Evolutionary conservation across 2,113 vertebrate genomes (phyloP).

Genomic region (Spea multiplicata): DNA sequence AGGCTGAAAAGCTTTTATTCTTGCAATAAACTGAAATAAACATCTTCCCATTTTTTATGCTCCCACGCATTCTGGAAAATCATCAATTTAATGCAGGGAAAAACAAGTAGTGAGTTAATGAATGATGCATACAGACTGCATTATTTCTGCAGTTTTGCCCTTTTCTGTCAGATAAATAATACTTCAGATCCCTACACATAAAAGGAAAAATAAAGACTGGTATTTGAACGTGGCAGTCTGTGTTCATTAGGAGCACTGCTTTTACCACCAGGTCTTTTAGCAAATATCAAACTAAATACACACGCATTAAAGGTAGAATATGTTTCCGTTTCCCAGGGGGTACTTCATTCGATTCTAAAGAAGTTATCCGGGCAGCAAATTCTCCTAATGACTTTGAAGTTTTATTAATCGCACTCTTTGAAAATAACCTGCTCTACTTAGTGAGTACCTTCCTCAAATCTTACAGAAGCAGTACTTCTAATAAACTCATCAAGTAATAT

Average conservation of each 20-base stretch:
- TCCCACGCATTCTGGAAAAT: slow-evolving; percentile 25
- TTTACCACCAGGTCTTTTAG: neutral
- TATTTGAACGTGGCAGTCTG: slow-evolving; percentile 13
- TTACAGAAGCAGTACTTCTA: neutral
- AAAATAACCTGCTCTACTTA: too few species aligned
- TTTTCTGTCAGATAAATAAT: slow-evolving; percentile 38
- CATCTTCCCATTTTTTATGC: slow-evolving; percentile 22
- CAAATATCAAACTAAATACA: neutral
- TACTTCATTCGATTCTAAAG: neutral
- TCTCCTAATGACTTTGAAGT: neutral
- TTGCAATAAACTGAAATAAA: slow-evolving; percentile 32
- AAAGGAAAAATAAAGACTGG: slow-evolving; percentile 24
- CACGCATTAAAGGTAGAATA: neutral
- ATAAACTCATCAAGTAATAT: too few species aligned
- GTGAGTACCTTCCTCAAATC: neutral
- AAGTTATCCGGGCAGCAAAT: neutral
- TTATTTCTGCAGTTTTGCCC: slow-evolving; percentile 20
- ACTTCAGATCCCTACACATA: slow-evolving; percentile 29
- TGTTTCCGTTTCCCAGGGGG: neutral
- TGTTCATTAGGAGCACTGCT: slow-evolving; percentile 18
- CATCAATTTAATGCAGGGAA: slow-evolving; percentile 19
- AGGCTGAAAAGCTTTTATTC: slow-evolving; percentile 13
- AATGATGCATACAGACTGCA: slow-evolving; percentile 33
- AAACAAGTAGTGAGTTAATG: slow-evolving; percentile 32
- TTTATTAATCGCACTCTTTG: neutral